Evolutionary conservation across 2,113 vertebrate genomes (phyloP).

Genomic region (Ageneiosus marmoratus): DNA sequence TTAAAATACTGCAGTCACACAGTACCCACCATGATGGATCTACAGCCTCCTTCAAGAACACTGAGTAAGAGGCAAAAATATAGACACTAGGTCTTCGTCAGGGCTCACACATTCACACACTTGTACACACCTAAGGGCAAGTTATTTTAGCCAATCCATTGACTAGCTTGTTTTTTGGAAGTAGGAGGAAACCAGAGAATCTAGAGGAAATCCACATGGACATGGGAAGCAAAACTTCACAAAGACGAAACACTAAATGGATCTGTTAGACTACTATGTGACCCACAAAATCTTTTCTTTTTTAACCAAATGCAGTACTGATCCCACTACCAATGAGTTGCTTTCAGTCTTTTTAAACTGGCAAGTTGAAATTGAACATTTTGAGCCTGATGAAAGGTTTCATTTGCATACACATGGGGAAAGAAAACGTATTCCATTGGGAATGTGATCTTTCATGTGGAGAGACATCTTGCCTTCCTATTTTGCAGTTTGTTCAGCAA

Average conservation of each 20-base stretch:
- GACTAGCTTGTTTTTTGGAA: background rate
- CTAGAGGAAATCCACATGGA: background rate
- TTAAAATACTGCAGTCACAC: background rate
- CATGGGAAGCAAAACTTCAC: background rate
- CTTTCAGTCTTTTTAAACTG: conserved; percentile 14
- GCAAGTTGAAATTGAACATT: background rate
- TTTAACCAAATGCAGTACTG: background rate
- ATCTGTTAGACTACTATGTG: too few species aligned
- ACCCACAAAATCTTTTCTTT: background rate
- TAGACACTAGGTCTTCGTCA: background rate
- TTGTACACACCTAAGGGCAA: background rate
- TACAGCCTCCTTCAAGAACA: background rate
- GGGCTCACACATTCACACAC: background rate
- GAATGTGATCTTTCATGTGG: background rate
- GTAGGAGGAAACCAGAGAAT: background rate
- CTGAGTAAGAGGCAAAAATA: background rate
- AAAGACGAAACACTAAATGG: too few species aligned
- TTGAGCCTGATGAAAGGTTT: background rate
- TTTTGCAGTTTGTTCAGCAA: conserved; percentile 26
- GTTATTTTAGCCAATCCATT: background rate
- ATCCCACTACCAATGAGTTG: background rate
- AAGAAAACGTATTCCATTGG: background rate
- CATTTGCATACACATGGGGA: background rate
- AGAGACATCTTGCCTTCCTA: background rate
- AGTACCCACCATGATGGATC: background rate